Percentiles rank a stretch among this genome's conserved stretches.
Evolutionary conservation across 2,888 invertebrate genomes (phyloP).

Genomic region (Drosophila buzzatii): DNA sequence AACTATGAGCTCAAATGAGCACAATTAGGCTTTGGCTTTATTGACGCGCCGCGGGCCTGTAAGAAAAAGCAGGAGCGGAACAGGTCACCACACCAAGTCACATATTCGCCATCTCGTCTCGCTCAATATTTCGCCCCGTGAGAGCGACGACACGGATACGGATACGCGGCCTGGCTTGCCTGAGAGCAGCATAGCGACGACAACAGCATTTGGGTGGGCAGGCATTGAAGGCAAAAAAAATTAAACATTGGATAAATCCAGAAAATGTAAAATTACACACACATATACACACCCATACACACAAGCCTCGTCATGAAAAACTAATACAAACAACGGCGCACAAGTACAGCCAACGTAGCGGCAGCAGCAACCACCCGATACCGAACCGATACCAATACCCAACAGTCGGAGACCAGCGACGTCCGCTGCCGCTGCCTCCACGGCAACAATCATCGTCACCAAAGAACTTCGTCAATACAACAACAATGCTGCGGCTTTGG

Average conservation of each 20-base stretch:
- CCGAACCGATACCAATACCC: constrained; percentile 61
- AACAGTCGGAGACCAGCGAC: constrained; percentile 51
- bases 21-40: constrained; percentile 79
- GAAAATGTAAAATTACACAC: constrained; percentile 76
- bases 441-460: constrained; percentile 76
- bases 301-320: constrained; percentile 60
- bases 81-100: constrained; percentile 72
- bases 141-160: constrained; percentile 48
- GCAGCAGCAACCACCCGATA: constrained; percentile 52
- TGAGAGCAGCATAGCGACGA: constrained; percentile 35
- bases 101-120: constrained; percentile 53
- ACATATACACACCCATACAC: constrained; percentile 35
- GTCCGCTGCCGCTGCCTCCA: constrained; percentile 58
- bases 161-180: constrained; percentile 28
- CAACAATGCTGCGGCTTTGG: constrained; percentile 45
- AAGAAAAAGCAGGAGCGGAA: constrained; percentile 58
- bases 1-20: constrained; percentile 71
- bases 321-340: constrained; percentile 59
- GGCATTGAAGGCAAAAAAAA: constrained; percentile 66
- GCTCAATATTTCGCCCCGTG: constrained; percentile 71
- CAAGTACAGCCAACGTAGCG: constrained; percentile 75
- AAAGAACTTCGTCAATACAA: constrained; percentile 78
- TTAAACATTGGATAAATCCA: constrained; percentile 78
- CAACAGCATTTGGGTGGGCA: constrained; percentile 69
- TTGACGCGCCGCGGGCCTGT: constrained; percentile 61